A percentile compares a stretch with the other conserved stretches of the same genome.
Evolutionary conservation across 2,888 invertebrate genomes (phyloP).

Genomic region (Pollenia labialis): DNA sequence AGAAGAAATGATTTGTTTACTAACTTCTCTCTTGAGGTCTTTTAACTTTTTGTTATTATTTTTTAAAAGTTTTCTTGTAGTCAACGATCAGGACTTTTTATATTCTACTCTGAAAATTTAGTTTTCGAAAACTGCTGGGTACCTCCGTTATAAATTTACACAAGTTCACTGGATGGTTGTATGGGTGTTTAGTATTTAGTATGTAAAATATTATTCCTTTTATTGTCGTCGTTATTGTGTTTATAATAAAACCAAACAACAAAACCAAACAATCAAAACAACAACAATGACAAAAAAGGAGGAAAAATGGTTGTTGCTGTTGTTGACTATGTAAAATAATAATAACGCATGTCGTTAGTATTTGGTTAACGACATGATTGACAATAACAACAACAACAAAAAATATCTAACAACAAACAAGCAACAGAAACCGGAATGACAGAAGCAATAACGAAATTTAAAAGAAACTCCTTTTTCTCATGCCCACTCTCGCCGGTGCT

Average conservation of each 20-base stretch:
- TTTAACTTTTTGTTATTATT: too few relatives aligned
- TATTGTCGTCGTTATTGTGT: constrained; percentile 3
- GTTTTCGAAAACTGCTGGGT: too few relatives aligned
- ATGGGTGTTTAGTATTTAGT: neutral
- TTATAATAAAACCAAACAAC: constrained; percentile 21
- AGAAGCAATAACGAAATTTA: constrained; percentile 9
- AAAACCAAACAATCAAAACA: constrained; percentile 33
- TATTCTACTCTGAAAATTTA: too few relatives aligned
- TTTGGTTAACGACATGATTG: constrained; percentile 69
- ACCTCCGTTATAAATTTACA: too few relatives aligned
- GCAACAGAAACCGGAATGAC: constrained; percentile 7
- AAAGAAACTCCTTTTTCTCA: neutral
- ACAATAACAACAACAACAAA: constrained; percentile 64
- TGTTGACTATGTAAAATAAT: neutral
- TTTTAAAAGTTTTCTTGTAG: too few relatives aligned
- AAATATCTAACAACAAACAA: neutral
- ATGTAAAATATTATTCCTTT: constrained; percentile 28
- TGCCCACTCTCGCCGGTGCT: too few relatives aligned
- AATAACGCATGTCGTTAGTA: constrained; percentile 57
- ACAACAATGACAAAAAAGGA: constrained; percentile 31
- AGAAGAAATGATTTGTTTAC: too few relatives aligned
- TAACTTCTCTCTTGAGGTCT: too few relatives aligned
- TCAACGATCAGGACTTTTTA: too few relatives aligned
- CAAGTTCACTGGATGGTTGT: neutral
- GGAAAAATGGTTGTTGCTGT: neutral